Evolutionary conservation across 2,888 invertebrate species (phyloP), one percentile per base, ranked within the genome.

Genomic region (Archips xylosteana): DNA sequence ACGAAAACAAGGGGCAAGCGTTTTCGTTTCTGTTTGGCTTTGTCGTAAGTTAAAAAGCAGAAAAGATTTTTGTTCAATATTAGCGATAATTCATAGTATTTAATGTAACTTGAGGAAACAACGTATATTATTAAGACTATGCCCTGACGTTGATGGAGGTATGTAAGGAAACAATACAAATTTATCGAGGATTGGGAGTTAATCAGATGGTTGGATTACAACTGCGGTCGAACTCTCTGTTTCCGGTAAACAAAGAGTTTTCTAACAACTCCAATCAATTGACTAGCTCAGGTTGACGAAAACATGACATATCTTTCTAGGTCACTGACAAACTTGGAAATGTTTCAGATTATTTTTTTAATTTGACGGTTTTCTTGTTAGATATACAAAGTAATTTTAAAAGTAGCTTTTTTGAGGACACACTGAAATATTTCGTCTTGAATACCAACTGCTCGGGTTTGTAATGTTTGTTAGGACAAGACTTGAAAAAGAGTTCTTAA

Each of bases 1-100:
- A 39, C 60, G 23, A 54, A 59, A 64, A 70, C 36, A 47, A 34
- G 70, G 54, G 70, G 42, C 10, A 32, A 32, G 10, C 12, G 4
- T 23, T 54, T 23, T 10, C 45, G 45, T 12, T 45, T 45, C 9
- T 23, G 12, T 1, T 23, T 54, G 12, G 10, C 57, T 54, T 54
- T 15, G 15, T 23, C 13, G 54, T n/a, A 4, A 9, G 23, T 5
- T 23, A 2, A 54, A n/a, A n/a, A 3, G 23, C 3, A 45, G 10
- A 0, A 10, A 12, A 45, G 45, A 12, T 45, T 45, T 12, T 3
- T 4, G 39, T 39, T 39, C 6, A 6, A 39, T 39, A 39, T 39
- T 39, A 39, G 39, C 6, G 39, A 39, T 3, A 3, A n/a, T n/a
- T 49, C 12, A n/a, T n/a, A 3, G 49, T 49, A 45, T 10, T 10